These are phyloP conservation scores for Dendropsophus ebraccatus DNA, from an alignment of 2,113 vertebrate species.

Conservation along the genomic window DNA sequence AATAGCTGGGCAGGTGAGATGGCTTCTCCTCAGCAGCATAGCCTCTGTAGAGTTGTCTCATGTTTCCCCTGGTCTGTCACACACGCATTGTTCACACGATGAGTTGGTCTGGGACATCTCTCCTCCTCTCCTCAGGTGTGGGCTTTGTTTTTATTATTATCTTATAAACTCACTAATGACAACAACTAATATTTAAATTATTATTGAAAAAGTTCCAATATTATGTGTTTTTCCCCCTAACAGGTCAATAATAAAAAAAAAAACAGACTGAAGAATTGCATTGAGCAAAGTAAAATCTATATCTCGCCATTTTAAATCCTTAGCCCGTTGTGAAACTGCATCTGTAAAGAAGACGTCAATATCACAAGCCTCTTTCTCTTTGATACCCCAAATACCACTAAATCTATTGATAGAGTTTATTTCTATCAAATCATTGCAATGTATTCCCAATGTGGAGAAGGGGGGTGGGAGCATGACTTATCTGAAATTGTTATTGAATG, in stretches of 20 bases:
- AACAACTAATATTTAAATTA: slow-evolving; percentile 46
- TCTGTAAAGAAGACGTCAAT: slow-evolving; percentile 50
- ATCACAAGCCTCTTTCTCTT: background rate
- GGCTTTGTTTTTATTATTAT: background rate
- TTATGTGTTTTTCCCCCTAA: slow-evolving; percentile 37
- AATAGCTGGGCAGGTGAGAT: too few relatives aligned
- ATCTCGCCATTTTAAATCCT: slow-evolving; percentile 54
- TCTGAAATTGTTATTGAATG: slow-evolving; percentile 33
- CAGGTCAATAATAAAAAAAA: slow-evolving; percentile 57
- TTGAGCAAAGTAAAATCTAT: slow-evolving; percentile 55
- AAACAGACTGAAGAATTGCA: slow-evolving; percentile 36
- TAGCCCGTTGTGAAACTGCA: slow-evolving; percentile 41
- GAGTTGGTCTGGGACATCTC: too few relatives aligned
- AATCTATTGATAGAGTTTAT: slow-evolving; percentile 26
- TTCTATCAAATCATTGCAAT: slow-evolving; percentile 27
- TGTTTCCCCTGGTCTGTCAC: too few relatives aligned
- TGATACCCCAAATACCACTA: slow-evolving; percentile 40
- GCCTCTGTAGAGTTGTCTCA: too few relatives aligned
- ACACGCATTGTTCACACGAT: too few relatives aligned
- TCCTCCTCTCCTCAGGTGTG: background rate
- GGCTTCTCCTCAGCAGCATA: too few relatives aligned
- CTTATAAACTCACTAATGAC: background rate
- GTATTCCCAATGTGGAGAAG: background rate
- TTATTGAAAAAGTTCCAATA: slow-evolving; percentile 48
- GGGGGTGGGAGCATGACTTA: background rate